These are phyloP conservation scores for Saturnia pavonia DNA, from an alignment of 2,888 invertebrate genomes.

Conservation along the genomic window DNA sequence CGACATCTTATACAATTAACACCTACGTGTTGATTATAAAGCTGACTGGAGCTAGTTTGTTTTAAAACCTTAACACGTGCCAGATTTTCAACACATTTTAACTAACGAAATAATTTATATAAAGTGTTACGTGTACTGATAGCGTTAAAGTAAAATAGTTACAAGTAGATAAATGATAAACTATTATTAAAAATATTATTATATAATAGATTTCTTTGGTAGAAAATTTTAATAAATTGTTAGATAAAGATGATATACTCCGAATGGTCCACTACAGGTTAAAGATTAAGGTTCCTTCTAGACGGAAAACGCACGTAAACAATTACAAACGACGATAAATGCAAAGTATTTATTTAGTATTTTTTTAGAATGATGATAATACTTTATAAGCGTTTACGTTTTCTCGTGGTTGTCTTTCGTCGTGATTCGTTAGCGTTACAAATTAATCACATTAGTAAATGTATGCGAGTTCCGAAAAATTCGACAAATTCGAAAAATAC, in stretches of 20 bases:
- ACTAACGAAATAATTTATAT: neutral
- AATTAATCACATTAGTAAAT: neutral
- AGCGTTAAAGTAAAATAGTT: slow-evolving; percentile 2
- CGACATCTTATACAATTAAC: neutral
- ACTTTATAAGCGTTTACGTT: neutral
- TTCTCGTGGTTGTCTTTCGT: neutral
- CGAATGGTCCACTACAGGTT: too few species aligned
- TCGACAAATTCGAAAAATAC: neutral
- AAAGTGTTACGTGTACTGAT: neutral
- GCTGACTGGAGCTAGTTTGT: neutral
- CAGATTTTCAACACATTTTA: neutral
- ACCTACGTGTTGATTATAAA: neutral
- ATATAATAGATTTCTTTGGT: neutral
- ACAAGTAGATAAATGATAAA: neutral
- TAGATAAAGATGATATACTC: neutral
- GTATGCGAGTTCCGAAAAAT: neutral
- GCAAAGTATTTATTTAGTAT: neutral
- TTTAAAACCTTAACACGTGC: neutral
- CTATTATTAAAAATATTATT: neutral
- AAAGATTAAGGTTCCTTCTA: too few species aligned
- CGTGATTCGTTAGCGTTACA: neutral
- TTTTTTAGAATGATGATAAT: neutral
- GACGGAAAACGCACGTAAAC: too few species aligned
- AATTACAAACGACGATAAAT: neutral
- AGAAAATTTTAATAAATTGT: neutral